A percentile compares a stretch with the other conserved stretches of the same genome.
Conservation (phyloP, 2,888 invertebrate species). For the Drosophila suboccidentalis region DNA sequence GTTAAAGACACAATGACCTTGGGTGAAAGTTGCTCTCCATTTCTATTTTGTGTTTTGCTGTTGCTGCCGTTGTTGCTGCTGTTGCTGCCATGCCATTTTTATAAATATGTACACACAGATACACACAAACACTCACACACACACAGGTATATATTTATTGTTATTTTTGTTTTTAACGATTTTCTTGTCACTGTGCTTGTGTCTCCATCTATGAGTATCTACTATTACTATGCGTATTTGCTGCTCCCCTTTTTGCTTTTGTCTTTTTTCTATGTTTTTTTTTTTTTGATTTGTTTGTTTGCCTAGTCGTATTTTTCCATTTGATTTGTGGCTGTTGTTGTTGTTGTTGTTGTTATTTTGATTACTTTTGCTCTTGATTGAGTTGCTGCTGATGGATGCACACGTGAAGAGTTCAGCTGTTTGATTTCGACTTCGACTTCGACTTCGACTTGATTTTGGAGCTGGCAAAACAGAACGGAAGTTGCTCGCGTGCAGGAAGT, state of each 20-base stretch:
- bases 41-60: constrained; percentile 72
- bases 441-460: constrained; percentile 12
- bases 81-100: constrained; percentile 61
- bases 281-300: constrained; percentile 63
- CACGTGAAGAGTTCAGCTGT: constrained; percentile 25
- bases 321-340: constrained; percentile 37
- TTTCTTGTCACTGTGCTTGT: constrained; percentile 53
- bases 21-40: constrained; percentile 80
- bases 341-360: constrained; percentile 53
- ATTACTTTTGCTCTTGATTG: constrained; percentile 77
- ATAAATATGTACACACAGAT: constrained; percentile 31
- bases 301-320: constrained; percentile 42
- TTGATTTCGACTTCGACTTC: constrained; percentile 20
- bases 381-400: constrained; percentile 64
- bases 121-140: constrained; percentile 14
- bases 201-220: constrained; percentile 7
- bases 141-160: constrained; percentile 51
- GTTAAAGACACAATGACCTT: constrained; percentile 79
- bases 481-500: constrained; percentile 69
- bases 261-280: constrained; percentile 53
- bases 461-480: constrained; percentile 70
- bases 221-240: constrained; percentile 40
- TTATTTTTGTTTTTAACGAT: constrained; percentile 57
- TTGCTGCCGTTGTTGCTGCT: constrained; percentile 33
- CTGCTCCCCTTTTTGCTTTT: constrained; percentile 51